Base-by-base conservation (phyloP, 2,113 vertebrate genomes). In the Corapipo altera region DNA sequence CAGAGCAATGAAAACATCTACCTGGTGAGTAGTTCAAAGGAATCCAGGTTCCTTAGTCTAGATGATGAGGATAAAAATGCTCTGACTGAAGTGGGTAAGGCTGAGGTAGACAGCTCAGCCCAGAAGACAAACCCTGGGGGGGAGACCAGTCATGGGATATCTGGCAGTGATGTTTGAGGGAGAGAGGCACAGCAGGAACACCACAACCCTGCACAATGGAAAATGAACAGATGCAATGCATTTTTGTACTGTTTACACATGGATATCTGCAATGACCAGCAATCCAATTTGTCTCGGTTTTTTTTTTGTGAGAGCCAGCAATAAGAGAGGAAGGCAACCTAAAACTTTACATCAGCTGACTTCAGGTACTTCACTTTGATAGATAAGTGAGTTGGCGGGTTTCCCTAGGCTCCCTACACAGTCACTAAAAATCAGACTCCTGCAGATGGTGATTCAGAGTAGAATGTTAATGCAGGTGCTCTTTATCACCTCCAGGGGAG, bases 161-260 rank as follows among this genome's bases (percentile, higher is more conserved):
- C 5, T 46, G 32, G 20, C 24, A 27, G 9, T 67, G 33, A 28
- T 49, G 49, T n/a, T 5, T 57, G 41, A 78, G 51, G 22, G 17
- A 67, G 7, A 55, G 15, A 44, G 15, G 44, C 61, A 89, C 18
- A 71, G 48, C 19, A 91, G 35, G 57, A 91, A 52, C 17, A 52
- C 4, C 11, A n/a, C 0, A 2, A 27, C 35, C 27, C 57, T 85
- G 27, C 49, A 15, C 0, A 0, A 72, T 15, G 37, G 15, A 77
- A 30, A n/a, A 78, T 27, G 30, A 72, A 64, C 5, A n/a, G 15
- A 28, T 7, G 22, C 17, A 27, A 18, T 85, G 13, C 7, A 43
- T 51, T 55, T 82, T 72, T 71, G 21, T 26, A 9, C 15, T 61
- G 33, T 24, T 91, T 72, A 59, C 16, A 71, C 6, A 9, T 10